Conservation (phyloP, 1,140 invertebrate species). For the Nymphalis io region DNA sequence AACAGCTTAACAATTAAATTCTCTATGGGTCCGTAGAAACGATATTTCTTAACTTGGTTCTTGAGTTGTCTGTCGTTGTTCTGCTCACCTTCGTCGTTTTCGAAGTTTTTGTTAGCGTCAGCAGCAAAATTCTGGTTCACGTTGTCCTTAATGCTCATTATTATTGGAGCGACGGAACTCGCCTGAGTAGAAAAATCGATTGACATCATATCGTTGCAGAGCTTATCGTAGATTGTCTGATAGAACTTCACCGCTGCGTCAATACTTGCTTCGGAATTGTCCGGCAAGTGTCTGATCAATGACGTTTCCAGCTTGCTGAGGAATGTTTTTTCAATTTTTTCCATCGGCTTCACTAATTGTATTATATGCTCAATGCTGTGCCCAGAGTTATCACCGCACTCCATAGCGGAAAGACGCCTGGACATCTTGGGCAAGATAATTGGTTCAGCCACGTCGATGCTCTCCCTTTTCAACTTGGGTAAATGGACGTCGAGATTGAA, state of each 20-base stretch:
- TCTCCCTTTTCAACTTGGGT: constrained; percentile 70
- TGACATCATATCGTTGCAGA: constrained; percentile 54
- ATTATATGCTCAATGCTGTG: constrained; percentile 59
- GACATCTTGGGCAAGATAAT: constrained; percentile 71
- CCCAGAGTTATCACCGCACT: constrained; percentile 55
- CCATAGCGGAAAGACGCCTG: constrained; percentile 65
- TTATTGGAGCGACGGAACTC: constrained; percentile 71
- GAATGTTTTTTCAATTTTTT: constrained; percentile 62
- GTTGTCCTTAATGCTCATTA: constrained; percentile 76
- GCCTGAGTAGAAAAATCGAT: constrained; percentile 66
- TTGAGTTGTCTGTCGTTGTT: constrained; percentile 60
- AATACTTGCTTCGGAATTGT: constrained; percentile 68
- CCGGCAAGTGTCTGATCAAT: constrained; percentile 59
- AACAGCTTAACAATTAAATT: constrained; percentile 62
- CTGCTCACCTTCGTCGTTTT: constrained; percentile 70
- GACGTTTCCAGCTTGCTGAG: constrained; percentile 55
- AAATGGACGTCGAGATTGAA: constrained; percentile 66
- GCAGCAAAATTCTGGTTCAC: constrained; percentile 71
- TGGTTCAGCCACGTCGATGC: constrained; percentile 70
- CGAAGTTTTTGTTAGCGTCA: constrained; percentile 69
- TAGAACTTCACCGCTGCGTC: constrained; percentile 65
- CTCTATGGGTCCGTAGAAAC: constrained; percentile 74
- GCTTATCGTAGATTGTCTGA: constrained; percentile 54
- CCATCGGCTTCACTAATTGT: constrained; percentile 53
- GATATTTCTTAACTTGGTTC: constrained; percentile 68